A percentile compares a stretch with the other conserved stretches of the same genome.
Evolutionary conservation across 2,888 invertebrate species (phyloP).

Genomic region (Drosophila robusta): DNA sequence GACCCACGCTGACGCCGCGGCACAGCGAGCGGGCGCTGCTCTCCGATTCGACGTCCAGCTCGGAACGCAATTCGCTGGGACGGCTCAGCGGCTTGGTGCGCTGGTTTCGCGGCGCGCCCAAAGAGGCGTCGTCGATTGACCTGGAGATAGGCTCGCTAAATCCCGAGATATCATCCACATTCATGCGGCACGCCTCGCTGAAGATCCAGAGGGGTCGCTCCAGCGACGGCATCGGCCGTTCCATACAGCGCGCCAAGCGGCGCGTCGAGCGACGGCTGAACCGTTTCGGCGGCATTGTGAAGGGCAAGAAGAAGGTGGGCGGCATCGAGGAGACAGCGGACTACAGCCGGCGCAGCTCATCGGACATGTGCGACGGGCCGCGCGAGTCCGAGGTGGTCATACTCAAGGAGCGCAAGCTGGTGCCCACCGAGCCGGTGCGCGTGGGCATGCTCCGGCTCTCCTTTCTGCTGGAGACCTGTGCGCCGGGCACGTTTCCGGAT

Average conservation of each 20-base stretch:
- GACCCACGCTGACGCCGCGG: constrained; percentile 90
- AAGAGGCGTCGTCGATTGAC: constrained; percentile 86
- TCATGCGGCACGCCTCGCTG: constrained; percentile 86
- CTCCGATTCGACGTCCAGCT: constrained; percentile 86
- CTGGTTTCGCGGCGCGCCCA: constrained; percentile 88
- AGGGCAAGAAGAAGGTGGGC: constrained; percentile 95
- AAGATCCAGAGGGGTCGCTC: constrained; percentile 84
- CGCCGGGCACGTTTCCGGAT: constrained; percentile 98
- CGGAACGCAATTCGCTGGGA: constrained; percentile 85
- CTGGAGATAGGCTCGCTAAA: constrained; percentile 86
- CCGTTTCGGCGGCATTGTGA: constrained; percentile 92
- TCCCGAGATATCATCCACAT: constrained; percentile 87
- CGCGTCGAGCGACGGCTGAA: constrained; percentile 95
- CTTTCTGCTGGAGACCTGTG: constrained; percentile 97
- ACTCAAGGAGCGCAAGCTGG: constrained; percentile 93
- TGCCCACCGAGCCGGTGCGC: constrained; percentile 91
- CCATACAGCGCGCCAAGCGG: constrained; percentile 92
- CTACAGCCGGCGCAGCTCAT: constrained; percentile 92
- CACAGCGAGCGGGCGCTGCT: constrained; percentile 92
- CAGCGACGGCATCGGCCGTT: constrained; percentile 87
- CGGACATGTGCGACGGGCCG: constrained; percentile 92
- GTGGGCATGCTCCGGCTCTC: constrained; percentile 96
- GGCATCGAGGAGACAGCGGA: constrained; percentile 95
- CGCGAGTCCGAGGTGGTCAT: constrained; percentile 95
- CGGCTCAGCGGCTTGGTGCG: constrained; percentile 90